A percentile compares a stretch with the other conserved stretches of the same genome.
phyloP scores from a whole-genome alignment of 35 echinoderm and acorn worm genomes.

The Lytechinus variegatus region DNA sequence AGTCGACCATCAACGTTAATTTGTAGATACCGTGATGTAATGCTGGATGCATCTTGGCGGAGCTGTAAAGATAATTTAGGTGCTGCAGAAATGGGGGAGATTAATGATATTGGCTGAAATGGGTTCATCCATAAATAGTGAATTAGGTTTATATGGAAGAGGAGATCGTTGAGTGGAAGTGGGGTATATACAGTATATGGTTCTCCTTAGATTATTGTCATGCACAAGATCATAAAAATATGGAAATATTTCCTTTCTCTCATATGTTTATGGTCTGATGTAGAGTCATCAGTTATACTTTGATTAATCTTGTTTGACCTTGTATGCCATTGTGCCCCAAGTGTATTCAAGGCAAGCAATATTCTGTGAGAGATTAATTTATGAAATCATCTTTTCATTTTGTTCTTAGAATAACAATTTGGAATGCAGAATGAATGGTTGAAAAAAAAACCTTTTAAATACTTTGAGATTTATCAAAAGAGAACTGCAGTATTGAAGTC shows the following conservation, averaged over 20 bases:
- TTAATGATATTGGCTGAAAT: constrained; percentile 13
- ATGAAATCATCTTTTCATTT: not conserved
- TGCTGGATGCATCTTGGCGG: not conserved
- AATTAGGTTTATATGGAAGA: not conserved
- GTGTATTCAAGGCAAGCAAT: not conserved
- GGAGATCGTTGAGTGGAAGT: not conserved
- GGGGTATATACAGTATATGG: not conserved
- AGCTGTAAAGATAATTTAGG: not conserved
- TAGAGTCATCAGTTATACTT: not conserved
- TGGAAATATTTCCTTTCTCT: not conserved
- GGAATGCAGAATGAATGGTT: not conserved
- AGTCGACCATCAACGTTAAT: constrained; percentile 1
- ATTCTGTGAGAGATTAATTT: not conserved
- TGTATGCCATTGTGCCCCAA: not conserved
- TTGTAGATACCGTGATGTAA: not conserved
- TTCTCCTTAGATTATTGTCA: not conserved
- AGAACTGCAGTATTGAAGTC: not conserved
- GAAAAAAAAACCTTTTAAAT: not conserved
- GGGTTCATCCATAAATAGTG: constrained; percentile 11
- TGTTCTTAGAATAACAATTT: too few species aligned
- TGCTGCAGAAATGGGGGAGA: not conserved
- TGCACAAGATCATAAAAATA: not conserved
- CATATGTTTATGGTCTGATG: not conserved
- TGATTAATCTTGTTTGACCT: not conserved
- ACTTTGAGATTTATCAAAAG: not conserved